Conservation (phyloP, 2,113 vertebrate genomes). For the Colistium nudipinnis region DNA sequence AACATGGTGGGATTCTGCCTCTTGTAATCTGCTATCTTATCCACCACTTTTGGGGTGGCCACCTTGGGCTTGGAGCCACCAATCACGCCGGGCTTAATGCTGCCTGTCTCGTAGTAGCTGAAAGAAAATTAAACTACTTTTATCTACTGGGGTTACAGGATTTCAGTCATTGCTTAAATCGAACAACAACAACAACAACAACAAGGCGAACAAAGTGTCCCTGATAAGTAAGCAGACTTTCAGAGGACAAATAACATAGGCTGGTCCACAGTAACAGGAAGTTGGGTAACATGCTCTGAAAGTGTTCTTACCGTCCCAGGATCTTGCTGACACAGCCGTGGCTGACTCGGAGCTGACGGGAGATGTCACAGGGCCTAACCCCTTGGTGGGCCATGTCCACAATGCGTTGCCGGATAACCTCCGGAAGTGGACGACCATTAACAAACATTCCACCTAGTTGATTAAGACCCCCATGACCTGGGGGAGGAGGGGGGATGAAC, state of each 20-base stretch:
- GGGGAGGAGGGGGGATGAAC: conserved; percentile 82
- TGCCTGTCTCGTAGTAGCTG: conserved; percentile 91
- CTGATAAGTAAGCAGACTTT: neutral
- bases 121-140: neutral
- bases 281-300: neutral
- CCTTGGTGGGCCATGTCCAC: conserved; percentile 94
- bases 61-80: conserved; percentile 92
- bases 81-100: conserved; percentile 91
- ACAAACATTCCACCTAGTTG: conserved; percentile 93
- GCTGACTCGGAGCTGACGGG: conserved; percentile 90
- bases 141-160: neutral
- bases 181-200: no score
- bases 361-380: conserved; percentile 91
- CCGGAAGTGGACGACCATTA: conserved; percentile 90
- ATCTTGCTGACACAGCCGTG: conserved; percentile 95
- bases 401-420: conserved; percentile 92
- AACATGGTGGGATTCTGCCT: conserved; percentile 94
- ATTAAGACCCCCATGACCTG: conserved; percentile 93
- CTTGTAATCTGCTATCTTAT: conserved; percentile 92
- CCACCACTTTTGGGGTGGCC: conserved; percentile 91
- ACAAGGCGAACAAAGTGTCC: neutral
- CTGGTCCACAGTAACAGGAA: conserved; percentile 5
- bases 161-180: neutral
- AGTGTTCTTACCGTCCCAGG: conserved; percentile 90
- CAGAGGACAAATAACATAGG: conserved; percentile 17